These are phyloP conservation scores for Mythimna pallens DNA, from an alignment of 2,888 invertebrate genomes.

Conservation along the genomic window DNA sequence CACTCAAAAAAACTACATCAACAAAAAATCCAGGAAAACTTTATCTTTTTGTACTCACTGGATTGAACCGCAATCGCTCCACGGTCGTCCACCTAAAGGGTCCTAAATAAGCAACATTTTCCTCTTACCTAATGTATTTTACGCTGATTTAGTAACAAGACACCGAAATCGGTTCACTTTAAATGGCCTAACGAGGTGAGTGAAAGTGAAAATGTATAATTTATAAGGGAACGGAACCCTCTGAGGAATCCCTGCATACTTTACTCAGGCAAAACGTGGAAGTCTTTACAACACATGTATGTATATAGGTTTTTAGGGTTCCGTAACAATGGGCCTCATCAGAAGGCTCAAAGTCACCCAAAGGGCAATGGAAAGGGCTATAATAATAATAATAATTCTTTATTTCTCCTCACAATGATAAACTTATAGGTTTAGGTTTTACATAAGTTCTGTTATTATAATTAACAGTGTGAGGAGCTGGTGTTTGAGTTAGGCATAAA, in stretches of 20 bases:
- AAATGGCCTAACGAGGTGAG: constrained; percentile 52
- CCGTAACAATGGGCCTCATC: too few relatives aligned
- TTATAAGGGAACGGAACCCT: constrained; percentile 49
- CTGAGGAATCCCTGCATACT: constrained; percentile 32
- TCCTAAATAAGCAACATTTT: constrained; percentile 3
- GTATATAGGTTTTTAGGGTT: too few relatives aligned
- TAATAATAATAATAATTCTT: too few relatives aligned
- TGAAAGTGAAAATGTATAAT: constrained; percentile 58
- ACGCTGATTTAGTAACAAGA: constrained; percentile 41
- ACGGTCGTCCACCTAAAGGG: background rate
- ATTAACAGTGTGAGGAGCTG: too few relatives aligned
- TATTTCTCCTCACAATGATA: too few relatives aligned
- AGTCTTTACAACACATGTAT: constrained; percentile 16
- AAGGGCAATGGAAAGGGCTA: too few relatives aligned
- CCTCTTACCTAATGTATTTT: constrained; percentile 15
- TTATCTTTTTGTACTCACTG: too few relatives aligned
- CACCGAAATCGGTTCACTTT: constrained; percentile 52
- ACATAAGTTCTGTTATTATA: too few relatives aligned
- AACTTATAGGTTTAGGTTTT: too few relatives aligned
- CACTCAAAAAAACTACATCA: too few relatives aligned
- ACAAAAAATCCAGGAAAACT: background rate
- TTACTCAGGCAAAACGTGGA: constrained; percentile 35
- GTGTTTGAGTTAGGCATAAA: too few relatives aligned
- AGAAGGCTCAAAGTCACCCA: too few relatives aligned
- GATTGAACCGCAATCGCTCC: background rate